phyloP scores from a whole-genome alignment of 1,140 invertebrate species.

The Bactericera cockerelli region DNA sequence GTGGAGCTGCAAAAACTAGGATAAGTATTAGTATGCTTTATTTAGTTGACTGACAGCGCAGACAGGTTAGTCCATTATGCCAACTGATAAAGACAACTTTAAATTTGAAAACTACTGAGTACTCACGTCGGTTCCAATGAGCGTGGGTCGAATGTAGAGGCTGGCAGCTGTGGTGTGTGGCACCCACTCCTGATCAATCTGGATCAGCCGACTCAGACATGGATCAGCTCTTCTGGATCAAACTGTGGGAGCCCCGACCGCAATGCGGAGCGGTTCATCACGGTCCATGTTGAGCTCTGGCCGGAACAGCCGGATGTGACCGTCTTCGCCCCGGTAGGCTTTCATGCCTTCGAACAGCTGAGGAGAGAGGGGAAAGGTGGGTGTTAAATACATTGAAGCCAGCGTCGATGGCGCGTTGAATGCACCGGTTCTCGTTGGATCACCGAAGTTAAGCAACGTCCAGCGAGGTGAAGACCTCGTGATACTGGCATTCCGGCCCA shows the following conservation, averaged over 20 bases:
- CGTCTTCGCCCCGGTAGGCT: constrained; percentile 86
- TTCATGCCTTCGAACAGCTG: constrained; percentile 99
- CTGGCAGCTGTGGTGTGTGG: constrained; percentile 76
- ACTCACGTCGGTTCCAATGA: constrained; percentile 92
- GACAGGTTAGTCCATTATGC: too few relatives aligned
- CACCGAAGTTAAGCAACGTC: too few relatives aligned
- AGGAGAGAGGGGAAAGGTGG: constrained; percentile 23
- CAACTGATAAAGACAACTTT: too few relatives aligned
- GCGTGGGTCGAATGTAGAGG: constrained; percentile 88
- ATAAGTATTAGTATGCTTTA: too few relatives aligned
- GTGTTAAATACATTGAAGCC: too few relatives aligned
- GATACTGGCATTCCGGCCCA: too few relatives aligned
- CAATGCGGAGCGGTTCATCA: constrained; percentile 70
- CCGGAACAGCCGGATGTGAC: constrained; percentile 79
- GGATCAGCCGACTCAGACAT: constrained; percentile 71
- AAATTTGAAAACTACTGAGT: too few relatives aligned
- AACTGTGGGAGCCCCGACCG: constrained; percentile 81
- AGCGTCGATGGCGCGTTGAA: too few relatives aligned
- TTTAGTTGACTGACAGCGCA: too few relatives aligned
- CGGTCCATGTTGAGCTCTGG: constrained; percentile 90
- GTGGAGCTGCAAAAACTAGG: too few relatives aligned
- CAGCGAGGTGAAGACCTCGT: too few relatives aligned
- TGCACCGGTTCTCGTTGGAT: too few relatives aligned
- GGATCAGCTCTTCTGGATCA: constrained; percentile 70
- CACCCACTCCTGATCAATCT: constrained; percentile 94